Percentiles rank a stretch among this genome's conserved stretches.
Conservation (phyloP, 2,888 invertebrate genomes). For the Pimpla rufipes region DNA sequence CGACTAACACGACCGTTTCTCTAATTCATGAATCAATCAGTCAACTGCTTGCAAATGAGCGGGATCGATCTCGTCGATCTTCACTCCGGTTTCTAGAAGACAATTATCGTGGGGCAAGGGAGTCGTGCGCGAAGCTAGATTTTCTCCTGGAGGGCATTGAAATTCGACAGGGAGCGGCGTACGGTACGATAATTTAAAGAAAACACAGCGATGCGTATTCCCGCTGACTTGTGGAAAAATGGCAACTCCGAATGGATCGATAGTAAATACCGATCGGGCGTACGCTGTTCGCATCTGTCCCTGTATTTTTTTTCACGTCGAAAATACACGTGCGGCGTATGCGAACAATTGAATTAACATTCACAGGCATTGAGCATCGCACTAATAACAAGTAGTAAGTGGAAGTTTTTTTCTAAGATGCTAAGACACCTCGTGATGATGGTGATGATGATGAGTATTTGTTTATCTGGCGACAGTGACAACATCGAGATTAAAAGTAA, state of each 20-base stretch:
- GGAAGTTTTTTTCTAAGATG: constrained; percentile 12
- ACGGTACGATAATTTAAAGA: too few relatives aligned
- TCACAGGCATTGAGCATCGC: constrained; percentile 78
- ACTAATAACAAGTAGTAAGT: constrained; percentile 70
- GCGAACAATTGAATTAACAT: constrained; percentile 72
- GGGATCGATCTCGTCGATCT: background rate
- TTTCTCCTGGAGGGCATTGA: background rate
- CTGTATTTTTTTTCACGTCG: constrained; percentile 25
- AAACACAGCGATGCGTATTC: background rate
- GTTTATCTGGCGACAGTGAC: constrained; percentile 18
- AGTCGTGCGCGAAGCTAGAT: background rate
- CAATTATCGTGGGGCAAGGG: background rate
- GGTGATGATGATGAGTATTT: constrained; percentile 33
- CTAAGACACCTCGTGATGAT: constrained; percentile 29
- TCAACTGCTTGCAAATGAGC: constrained; percentile 6
- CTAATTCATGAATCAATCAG: constrained; percentile 3
- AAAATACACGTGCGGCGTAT: constrained; percentile 38
- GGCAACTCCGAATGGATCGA: background rate
- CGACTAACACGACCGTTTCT: constrained; percentile 16
- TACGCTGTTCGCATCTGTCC: constrained; percentile 7
- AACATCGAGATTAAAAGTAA: constrained; percentile 49
- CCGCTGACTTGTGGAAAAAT: background rate
- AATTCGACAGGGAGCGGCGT: too few relatives aligned
- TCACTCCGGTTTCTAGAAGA: background rate
- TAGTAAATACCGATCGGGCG: background rate